Evolutionary conservation across 2,113 vertebrate species (phyloP).

Genomic region (Atractosteus spatula): DNA sequence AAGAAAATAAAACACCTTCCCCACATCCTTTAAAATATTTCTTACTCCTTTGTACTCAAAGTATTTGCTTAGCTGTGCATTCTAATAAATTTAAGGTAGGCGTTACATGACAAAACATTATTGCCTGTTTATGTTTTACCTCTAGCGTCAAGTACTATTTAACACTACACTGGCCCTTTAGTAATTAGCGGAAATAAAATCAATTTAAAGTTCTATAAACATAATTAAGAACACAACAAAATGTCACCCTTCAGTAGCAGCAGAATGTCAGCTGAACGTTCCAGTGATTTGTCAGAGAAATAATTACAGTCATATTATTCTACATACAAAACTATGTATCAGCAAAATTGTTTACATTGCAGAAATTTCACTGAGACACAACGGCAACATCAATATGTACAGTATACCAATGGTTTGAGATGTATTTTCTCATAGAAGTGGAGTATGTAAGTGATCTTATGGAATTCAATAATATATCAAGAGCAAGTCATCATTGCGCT

Average conservation of each 20-base stretch:
- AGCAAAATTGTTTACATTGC: slow-evolving; percentile 11
- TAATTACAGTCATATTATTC: slow-evolving; percentile 21
- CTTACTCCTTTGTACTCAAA: background rate
- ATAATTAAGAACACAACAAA: slow-evolving; percentile 12
- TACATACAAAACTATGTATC: slow-evolving; percentile 14
- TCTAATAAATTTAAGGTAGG: background rate
- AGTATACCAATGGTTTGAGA: slow-evolving; percentile 1
- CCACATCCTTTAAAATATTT: background rate
- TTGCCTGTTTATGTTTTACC: slow-evolving; percentile 9
- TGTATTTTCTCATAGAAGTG: background rate
- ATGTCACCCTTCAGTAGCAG: slow-evolving; percentile 10
- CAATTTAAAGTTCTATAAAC: slow-evolving; percentile 13
- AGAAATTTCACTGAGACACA: slow-evolving; percentile 11
- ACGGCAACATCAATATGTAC: slow-evolving; percentile 1
- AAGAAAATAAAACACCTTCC: slow-evolving; percentile 14
- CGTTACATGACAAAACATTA: background rate
- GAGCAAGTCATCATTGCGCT: too few relatives aligned
- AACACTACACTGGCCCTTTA: slow-evolving; percentile 15
- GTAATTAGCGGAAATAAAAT: slow-evolving; percentile 26
- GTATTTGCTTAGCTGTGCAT: background rate
- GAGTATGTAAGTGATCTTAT: too few relatives aligned
- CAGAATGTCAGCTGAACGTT: slow-evolving; percentile 15
- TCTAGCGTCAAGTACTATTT: slow-evolving; percentile 19
- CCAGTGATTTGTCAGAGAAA: slow-evolving; percentile 13
- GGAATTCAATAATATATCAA: too few relatives aligned